A percentile compares a stretch with the other conserved stretches of the same genome.
Conservation (phyloP, 2,888 invertebrate species). For the Anodontia alba region DNA sequence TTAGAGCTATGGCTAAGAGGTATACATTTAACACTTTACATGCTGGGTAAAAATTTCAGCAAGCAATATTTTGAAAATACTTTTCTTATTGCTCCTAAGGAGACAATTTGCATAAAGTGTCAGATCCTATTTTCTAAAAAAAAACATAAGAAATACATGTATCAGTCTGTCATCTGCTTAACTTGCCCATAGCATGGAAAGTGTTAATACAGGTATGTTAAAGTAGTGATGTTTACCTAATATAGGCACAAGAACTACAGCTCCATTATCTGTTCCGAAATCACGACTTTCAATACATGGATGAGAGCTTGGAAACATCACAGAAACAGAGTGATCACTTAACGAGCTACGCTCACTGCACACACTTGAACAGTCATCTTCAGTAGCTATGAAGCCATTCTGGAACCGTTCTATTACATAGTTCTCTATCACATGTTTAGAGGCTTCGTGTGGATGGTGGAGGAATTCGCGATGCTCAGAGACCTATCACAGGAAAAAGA, state of each 20-base stretch:
- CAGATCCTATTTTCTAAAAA: too few relatives aligned
- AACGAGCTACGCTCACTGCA: slow-evolving; percentile 54
- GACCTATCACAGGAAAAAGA: too few relatives aligned
- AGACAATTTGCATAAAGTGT: too few relatives aligned
- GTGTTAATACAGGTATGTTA: too few relatives aligned
- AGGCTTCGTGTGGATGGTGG: slow-evolving; percentile 56
- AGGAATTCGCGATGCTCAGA: slow-evolving; percentile 53
- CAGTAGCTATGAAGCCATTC: slow-evolving; percentile 9
- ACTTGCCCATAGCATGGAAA: too few relatives aligned
- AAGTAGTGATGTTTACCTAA: slow-evolving; percentile 77
- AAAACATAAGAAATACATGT: too few relatives aligned
- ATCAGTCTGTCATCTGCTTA: too few relatives aligned
- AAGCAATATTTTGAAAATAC: too few relatives aligned
- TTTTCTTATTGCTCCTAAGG: too few relatives aligned
- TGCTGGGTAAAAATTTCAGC: too few relatives aligned
- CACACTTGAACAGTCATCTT: slow-evolving; percentile 50
- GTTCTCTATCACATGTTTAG: slow-evolving; percentile 36
- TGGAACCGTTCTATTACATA: not conserved
- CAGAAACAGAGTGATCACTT: slow-evolving; percentile 25
- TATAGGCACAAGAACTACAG: slow-evolving; percentile 74
- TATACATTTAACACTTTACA: too few relatives aligned
- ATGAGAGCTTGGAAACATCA: slow-evolving; percentile 52
- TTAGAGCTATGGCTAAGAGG: too few relatives aligned
- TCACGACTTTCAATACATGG: slow-evolving; percentile 57
- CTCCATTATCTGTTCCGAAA: slow-evolving; percentile 79